Conservation (phyloP, 2,797 vertebrate species). For the Myotis vivesi region DNA sequence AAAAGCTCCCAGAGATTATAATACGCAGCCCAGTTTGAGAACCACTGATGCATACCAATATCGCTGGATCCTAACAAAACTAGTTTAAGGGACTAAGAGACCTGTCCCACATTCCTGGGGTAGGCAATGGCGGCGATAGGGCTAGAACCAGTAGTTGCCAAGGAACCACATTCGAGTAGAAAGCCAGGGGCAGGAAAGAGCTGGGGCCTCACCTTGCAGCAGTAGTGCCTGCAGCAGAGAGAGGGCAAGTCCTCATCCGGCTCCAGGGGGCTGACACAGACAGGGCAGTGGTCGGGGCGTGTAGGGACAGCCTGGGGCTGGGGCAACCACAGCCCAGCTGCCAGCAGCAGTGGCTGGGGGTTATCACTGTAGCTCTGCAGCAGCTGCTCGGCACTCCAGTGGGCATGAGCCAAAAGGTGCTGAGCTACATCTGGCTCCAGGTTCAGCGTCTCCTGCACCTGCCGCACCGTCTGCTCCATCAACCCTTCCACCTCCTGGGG, state of each 20-base stretch:
- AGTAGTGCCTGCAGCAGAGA: slow-evolving; percentile 95
- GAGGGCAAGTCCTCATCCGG: slow-evolving; percentile 82
- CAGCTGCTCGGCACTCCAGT: slow-evolving; percentile 94
- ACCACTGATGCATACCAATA: background rate
- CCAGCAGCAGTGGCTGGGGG: slow-evolving; percentile 86
- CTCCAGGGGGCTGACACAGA: slow-evolving; percentile 88
- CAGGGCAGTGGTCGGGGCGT: slow-evolving; percentile 87
- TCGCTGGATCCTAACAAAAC: background rate
- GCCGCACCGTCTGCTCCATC: slow-evolving; percentile 92
- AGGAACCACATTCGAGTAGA: background rate
- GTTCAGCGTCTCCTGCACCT: slow-evolving; percentile 91
- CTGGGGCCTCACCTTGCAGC: slow-evolving; percentile 90
- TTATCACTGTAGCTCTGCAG: slow-evolving; percentile 93
- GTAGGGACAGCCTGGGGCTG: slow-evolving; percentile 82
- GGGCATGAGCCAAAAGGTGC: slow-evolving; percentile 93
- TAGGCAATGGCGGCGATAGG: background rate
- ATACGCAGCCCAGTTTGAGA: background rate
- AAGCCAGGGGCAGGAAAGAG: background rate
- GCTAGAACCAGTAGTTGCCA: background rate
- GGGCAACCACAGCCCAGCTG: slow-evolving; percentile 89
- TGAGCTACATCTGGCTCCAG: slow-evolving; percentile 89
- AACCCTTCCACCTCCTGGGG: slow-evolving; percentile 92
- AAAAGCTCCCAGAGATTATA: background rate
- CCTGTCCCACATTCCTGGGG: background rate
- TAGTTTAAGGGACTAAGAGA: background rate